Evolutionary conservation across 1,140 invertebrate genomes (phyloP).

Genomic region (Tyrophagus putrescentiae): DNA sequence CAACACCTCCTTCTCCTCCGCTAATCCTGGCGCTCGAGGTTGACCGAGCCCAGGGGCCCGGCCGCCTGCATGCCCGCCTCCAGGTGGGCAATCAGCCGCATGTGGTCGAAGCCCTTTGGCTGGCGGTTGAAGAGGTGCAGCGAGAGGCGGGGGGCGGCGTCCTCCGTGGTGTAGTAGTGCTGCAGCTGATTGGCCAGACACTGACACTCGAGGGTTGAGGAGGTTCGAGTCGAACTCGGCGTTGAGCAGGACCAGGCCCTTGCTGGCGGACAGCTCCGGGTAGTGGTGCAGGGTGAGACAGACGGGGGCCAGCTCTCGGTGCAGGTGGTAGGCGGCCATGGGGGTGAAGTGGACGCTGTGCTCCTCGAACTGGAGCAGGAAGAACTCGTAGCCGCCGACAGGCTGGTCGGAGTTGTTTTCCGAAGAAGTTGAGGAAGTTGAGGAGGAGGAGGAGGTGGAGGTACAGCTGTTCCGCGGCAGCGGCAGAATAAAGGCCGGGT

Average conservation of each 20-base stretch:
- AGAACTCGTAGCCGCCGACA: conserved; percentile 18
- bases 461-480: neutral
- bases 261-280: conserved; percentile 8
- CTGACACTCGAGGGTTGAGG: conserved; percentile 20
- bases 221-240: conserved; percentile 21
- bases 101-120: conserved; percentile 24
- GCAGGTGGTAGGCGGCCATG: conserved; percentile 14
- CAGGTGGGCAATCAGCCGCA: conserved; percentile 21
- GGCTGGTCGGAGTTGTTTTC: neutral
- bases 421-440: too few species aligned
- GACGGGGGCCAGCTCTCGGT: conserved; percentile 15
- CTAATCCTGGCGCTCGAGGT: too few species aligned
- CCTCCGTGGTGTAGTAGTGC: conserved; percentile 23
- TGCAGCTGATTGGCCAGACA: conserved; percentile 26
- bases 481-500: conserved; percentile 18
- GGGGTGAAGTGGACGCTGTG: conserved; percentile 20
- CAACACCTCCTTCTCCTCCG: too few species aligned
- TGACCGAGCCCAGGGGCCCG: neutral
- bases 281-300: conserved; percentile 17
- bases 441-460: neutral
- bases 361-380: conserved; percentile 16
- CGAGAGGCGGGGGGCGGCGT: conserved; percentile 15
- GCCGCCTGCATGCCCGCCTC: conserved; percentile 19
- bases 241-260: conserved; percentile 19
- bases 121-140: conserved; percentile 24